Evolutionary conservation across 2,113 vertebrate genomes (phyloP), one percentile per base, ranked within the genome.

Genomic region (Hemichromis elongatus): DNA sequence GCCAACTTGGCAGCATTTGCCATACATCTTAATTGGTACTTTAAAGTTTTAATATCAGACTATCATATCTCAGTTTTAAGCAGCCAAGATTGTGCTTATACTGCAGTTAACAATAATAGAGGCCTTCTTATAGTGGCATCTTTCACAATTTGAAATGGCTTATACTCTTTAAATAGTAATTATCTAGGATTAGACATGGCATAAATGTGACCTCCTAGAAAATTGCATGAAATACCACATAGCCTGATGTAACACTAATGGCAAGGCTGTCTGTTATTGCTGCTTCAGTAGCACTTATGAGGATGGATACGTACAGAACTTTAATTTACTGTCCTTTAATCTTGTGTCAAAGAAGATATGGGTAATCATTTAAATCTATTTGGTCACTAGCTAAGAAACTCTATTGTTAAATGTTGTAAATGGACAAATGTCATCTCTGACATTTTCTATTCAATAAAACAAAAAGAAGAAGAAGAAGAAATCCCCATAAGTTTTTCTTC

Each of bases 161-260:
- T 88, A 90, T 89, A 90, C 92, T 94, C 91, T 87, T 93, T 89
- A 94, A 88, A 90, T 87, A 89, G 91, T 94, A 93, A 96, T 96
- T 96, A 96, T 95, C 92, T 86, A 28, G 85, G 94, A 96, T 96
- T 96, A 94, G 95, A 90, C 92, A 93, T 90, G 95, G 93, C 89
- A 94, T 82, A 90, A 93, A 94, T 88, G 85, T 93, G 93, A 94
- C 94, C 93, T 88, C 85, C 80, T 88, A 86, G 81, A 92, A 91
- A 94, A 95, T 84, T 92, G 89, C 90, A 83, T 95, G 91, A 95
- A 95, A 96, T 95, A 92, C 83, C 92, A 94, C 90, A 93, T 63
- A 79, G 92, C 82, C 82, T 79, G 70, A 86, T 89, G 90, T 91
- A 90, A 83, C 83, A 92, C 88, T 87, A 94, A 94, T 93, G 84